A percentile compares a stretch with the other conserved stretches of the same genome.
These are phyloP conservation scores for Pararge aegeria DNA, from an alignment of 1,140 invertebrate genomes.

Conservation along the genomic window DNA sequence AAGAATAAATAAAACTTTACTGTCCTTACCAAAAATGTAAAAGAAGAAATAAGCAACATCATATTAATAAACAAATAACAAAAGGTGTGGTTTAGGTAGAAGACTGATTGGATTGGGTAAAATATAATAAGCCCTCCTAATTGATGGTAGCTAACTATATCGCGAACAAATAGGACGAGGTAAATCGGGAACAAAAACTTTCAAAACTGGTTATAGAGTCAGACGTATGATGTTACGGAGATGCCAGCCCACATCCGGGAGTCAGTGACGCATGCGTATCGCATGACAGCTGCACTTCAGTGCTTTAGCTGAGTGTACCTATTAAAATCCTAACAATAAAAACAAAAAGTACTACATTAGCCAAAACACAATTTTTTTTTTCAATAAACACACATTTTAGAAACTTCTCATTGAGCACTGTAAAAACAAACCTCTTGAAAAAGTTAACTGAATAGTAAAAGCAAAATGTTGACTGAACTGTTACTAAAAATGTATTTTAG, in stretches of 20 bases:
- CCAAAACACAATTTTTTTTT: too few species aligned
- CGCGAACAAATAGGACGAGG: conserved; percentile 46
- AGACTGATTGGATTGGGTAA: background rate
- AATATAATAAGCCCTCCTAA: conserved; percentile 22
- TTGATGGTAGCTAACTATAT: conserved; percentile 38
- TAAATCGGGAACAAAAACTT: conserved; percentile 37
- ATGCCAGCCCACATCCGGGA: conserved; percentile 56
- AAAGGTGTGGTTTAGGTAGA: background rate
- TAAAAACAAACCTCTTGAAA: too few species aligned
- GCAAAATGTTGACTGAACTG: too few species aligned
- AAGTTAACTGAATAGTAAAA: too few species aligned
- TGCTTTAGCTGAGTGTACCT: conserved; percentile 10
- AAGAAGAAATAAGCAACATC: background rate
- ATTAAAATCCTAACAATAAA: conserved; percentile 4
- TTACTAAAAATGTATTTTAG: too few species aligned
- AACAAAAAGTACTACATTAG: background rate
- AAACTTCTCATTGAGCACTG: too few species aligned
- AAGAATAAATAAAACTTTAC: background rate
- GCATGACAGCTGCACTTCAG: conserved; percentile 35
- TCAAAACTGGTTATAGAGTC: conserved; percentile 34
- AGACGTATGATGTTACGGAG: conserved; percentile 44
- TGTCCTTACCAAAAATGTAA: background rate
- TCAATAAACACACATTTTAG: too few species aligned
- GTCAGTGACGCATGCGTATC: conserved; percentile 57
- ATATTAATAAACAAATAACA: background rate